Percentiles rank a stretch among this genome's conserved stretches.
These are phyloP conservation scores for Drosophila meridiana DNA, from an alignment of 2,888 invertebrate species.

Conservation along the genomic window DNA sequence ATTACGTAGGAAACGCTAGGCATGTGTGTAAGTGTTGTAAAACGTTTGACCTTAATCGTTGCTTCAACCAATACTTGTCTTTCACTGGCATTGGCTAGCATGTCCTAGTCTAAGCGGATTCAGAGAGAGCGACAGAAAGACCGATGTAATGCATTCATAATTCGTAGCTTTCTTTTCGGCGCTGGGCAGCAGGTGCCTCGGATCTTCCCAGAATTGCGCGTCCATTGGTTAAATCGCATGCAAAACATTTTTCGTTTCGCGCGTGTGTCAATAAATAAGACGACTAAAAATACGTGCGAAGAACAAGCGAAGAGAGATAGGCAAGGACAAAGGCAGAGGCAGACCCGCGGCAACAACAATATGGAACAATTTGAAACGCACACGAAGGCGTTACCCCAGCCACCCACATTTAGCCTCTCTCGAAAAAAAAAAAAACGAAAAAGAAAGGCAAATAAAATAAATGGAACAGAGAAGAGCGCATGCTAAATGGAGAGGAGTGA, in stretches of 20 bases:
- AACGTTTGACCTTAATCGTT: background rate
- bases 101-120: background rate
- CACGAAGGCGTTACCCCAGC: constrained; percentile 45
- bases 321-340: constrained; percentile 24
- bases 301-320: constrained; percentile 17
- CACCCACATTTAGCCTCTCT: constrained; percentile 9
- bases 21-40: background rate
- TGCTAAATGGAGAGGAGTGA: background rate
- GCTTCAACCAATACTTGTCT: background rate
- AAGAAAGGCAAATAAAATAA: background rate
- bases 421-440: constrained; percentile 28
- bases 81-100: background rate
- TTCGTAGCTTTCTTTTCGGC: constrained; percentile 48
- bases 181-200: constrained; percentile 13
- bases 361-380: constrained; percentile 41
- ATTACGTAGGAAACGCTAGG: background rate
- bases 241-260: constrained; percentile 54
- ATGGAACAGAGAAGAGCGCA: constrained; percentile 15
- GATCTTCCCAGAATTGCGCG: constrained; percentile 16
- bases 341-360: constrained; percentile 10
- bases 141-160: background rate
- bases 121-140: background rate
- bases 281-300: constrained; percentile 68
- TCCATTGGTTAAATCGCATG: constrained; percentile 31
- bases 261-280: constrained; percentile 75